Evolutionary conservation across 2,888 invertebrate species (phyloP).

Genomic region (Drosophila aldrichi): DNA sequence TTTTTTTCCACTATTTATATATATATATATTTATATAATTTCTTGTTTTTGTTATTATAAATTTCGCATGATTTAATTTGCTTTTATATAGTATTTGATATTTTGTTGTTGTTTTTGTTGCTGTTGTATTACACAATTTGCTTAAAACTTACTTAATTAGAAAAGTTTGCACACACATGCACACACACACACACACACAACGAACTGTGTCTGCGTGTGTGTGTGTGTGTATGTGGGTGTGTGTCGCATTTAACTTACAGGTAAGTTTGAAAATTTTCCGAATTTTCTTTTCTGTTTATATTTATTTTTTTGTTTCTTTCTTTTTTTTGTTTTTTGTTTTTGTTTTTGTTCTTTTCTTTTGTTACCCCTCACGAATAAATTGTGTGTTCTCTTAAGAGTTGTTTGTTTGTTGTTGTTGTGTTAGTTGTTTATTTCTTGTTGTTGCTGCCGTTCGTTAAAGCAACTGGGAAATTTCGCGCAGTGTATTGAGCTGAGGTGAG

Average conservation of each 20-base stretch:
- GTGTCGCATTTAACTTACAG: conserved; percentile 71
- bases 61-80: conserved; percentile 69
- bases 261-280: conserved; percentile 60
- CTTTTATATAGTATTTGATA: conserved; percentile 60
- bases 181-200: conserved; percentile 39
- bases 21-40: conserved; percentile 43
- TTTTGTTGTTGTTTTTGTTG: conserved; percentile 55
- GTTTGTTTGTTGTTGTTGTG: conserved; percentile 26
- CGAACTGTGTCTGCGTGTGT: not conserved
- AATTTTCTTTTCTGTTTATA: conserved; percentile 31
- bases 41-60: conserved; percentile 53
- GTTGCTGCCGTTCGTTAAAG: conserved; percentile 13
- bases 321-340: conserved; percentile 13
- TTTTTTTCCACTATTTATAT: conserved; percentile 65
- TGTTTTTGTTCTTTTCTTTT: conserved; percentile 15
- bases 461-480: conserved; percentile 62
- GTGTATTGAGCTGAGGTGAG: conserved; percentile 67
- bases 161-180: conserved; percentile 63
- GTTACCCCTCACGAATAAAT: conserved; percentile 68
- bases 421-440: conserved; percentile 33
- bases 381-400: conserved; percentile 61
- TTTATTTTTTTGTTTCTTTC: conserved; percentile 11
- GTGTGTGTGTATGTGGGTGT: conserved; percentile 46
- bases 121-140: conserved; percentile 60
- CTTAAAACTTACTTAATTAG: conserved; percentile 76